Percentiles rank a stretch among this genome's conserved stretches.
Conservation (phyloP, 1,140 invertebrate genomes). For the Oreohelix idahoensis region DNA sequence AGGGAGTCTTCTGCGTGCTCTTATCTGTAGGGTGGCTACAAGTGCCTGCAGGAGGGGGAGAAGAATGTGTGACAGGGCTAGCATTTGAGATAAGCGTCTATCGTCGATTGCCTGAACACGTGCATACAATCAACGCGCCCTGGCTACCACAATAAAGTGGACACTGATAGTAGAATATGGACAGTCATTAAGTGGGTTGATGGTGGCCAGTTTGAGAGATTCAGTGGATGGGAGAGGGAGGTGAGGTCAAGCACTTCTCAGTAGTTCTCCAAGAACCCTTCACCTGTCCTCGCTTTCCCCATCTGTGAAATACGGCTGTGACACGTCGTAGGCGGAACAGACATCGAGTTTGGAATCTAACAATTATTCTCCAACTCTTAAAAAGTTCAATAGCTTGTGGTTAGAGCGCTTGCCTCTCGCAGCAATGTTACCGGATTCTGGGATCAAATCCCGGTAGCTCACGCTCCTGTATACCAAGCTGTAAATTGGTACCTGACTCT, state of each 20-base stretch:
- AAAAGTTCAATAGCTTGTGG: too few relatives aligned
- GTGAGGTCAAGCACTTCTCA: neutral
- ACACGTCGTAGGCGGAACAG: neutral
- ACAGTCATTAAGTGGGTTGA: constrained; percentile 31
- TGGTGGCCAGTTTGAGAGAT: constrained; percentile 7
- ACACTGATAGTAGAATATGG: constrained; percentile 37
- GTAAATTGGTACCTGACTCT: too few relatives aligned
- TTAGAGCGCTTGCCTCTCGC: too few relatives aligned
- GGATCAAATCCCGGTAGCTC: too few relatives aligned
- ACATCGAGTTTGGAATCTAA: too few relatives aligned
- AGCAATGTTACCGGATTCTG: too few relatives aligned
- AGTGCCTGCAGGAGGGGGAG: constrained; percentile 1
- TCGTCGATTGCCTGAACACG: neutral
- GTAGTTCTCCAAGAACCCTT: too few relatives aligned
- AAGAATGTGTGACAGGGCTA: neutral
- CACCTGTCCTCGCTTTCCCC: neutral
- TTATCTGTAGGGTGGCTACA: neutral
- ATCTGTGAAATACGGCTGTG: neutral
- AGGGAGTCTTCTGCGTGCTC: neutral
- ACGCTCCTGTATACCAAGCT: too few relatives aligned
- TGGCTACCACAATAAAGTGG: constrained; percentile 8
- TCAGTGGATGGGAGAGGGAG: neutral
- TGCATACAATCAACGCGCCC: neutral
- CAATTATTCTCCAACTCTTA: too few relatives aligned
- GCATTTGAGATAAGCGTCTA: neutral